phyloP scores from a whole-genome alignment of 2,113 vertebrate genomes.

The Pardalotus punctatus region DNA sequence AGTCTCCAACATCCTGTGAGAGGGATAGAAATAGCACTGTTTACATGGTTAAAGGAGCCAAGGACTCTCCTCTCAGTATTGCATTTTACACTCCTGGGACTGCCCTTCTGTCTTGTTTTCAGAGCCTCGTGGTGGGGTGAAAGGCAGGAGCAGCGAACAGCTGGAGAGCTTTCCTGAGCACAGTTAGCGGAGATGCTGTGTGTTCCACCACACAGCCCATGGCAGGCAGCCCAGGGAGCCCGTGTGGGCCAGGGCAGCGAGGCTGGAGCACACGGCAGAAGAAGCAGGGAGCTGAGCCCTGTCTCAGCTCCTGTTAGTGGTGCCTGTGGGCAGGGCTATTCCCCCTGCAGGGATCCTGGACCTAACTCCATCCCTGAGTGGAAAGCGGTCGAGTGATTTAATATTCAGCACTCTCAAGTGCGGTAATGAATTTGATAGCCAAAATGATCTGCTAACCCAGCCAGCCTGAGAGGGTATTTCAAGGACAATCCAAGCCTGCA shows the following conservation, averaged over 20 bases:
- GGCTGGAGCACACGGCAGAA: accelerated
- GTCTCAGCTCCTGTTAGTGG: neutral
- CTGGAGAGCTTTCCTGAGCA: neutral
- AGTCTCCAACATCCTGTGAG: neutral
- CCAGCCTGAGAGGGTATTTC: neutral
- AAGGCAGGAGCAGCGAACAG: neutral
- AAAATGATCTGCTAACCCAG: neutral
- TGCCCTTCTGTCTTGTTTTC: neutral
- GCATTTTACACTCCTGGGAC: neutral
- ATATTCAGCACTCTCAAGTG: neutral
- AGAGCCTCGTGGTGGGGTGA: neutral
- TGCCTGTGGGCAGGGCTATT: neutral
- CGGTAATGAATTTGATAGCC: neutral
- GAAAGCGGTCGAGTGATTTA: neutral
- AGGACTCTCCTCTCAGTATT: neutral
- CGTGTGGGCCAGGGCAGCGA: accelerated
- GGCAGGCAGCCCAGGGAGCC: neutral
- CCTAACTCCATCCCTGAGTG: accelerated
- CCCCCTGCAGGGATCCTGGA: neutral
- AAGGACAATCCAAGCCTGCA: neutral
- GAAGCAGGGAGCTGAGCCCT: neutral
- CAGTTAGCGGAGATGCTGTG: neutral
- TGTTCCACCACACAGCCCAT: neutral
- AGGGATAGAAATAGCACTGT: neutral
- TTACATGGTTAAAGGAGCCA: neutral